phyloP scores from a whole-genome alignment of 2,113 vertebrate genomes.

The Pithys albifrons region DNA sequence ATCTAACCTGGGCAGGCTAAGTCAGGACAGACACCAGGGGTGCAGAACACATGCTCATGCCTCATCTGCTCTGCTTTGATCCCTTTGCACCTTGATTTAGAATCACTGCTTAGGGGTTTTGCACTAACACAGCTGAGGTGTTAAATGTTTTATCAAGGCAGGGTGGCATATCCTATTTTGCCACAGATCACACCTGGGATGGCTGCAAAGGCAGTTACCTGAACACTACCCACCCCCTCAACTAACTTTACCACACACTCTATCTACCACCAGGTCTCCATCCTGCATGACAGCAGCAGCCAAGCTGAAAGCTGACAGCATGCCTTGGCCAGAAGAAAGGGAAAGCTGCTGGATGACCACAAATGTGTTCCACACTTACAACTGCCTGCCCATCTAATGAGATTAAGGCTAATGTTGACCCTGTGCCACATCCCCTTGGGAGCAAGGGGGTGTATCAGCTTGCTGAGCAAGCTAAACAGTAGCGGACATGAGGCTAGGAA shows the following conservation, averaged over 20 bases:
- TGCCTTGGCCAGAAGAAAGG: not conserved
- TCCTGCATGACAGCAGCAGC: not conserved
- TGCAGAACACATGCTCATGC: not conserved
- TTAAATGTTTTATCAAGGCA: not conserved
- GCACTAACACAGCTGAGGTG: not conserved
- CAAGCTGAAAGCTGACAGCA: not conserved
- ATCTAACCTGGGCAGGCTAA: not conserved
- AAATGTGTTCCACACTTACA: not conserved
- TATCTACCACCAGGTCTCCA: not conserved
- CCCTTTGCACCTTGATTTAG: not conserved
- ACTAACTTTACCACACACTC: not conserved
- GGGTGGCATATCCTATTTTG: not conserved
- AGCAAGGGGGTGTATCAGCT: not conserved
- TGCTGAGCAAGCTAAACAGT: rapidly evolving
- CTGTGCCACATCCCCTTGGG: rapidly evolving
- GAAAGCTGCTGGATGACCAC: not conserved
- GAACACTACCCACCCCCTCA: not conserved
- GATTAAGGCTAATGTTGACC: not conserved
- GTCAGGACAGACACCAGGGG: not conserved
- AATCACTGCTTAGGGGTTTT: not conserved
- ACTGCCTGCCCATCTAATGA: not conserved
- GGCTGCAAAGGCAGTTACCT: too few relatives aligned
- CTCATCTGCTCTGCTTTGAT: not conserved
- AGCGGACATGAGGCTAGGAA: not conserved
- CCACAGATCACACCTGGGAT: not conserved